Percentiles rank a stretch among this genome's conserved stretches.
Conservation (phyloP, 2,113 vertebrate species). For the Xenus cinereus region DNA sequence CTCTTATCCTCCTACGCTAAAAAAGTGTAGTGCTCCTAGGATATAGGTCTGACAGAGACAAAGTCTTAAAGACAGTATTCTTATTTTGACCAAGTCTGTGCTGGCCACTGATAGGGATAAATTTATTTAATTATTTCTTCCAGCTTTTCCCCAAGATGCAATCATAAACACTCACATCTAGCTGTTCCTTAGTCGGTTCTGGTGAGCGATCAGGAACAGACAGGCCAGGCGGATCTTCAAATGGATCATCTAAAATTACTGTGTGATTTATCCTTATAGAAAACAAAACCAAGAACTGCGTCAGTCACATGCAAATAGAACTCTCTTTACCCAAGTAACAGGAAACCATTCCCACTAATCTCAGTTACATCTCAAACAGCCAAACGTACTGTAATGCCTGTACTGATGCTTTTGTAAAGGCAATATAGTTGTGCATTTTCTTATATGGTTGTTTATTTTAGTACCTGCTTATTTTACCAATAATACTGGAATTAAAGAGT, state of each 20-base stretch:
- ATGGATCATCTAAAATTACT: conserved; percentile 94
- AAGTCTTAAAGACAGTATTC: background rate
- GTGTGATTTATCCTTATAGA: conserved; percentile 92
- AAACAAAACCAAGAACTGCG: conserved; percentile 42
- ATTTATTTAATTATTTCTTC: background rate
- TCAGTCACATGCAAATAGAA: background rate
- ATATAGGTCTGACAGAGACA: background rate
- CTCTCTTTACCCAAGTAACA: background rate
- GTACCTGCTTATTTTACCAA: background rate
- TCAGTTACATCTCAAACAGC: background rate
- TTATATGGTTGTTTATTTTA: background rate
- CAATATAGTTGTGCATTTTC: background rate
- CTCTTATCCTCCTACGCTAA: background rate
- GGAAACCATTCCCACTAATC: background rate
- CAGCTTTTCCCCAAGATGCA: background rate
- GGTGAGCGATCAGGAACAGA: conserved; percentile 90
- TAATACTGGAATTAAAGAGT: background rate
- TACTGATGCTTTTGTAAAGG: background rate
- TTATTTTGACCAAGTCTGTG: background rate
- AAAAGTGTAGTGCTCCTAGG: background rate
- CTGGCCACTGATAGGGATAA: background rate
- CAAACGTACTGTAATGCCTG: background rate
- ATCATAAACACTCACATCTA: conserved; percentile 82
- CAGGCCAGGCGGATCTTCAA: conserved; percentile 90
- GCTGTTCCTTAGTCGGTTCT: conserved; percentile 91